Evolutionary conservation across 2,113 vertebrate genomes (phyloP).

Genomic region (Pomatorhinus ruficollis): DNA sequence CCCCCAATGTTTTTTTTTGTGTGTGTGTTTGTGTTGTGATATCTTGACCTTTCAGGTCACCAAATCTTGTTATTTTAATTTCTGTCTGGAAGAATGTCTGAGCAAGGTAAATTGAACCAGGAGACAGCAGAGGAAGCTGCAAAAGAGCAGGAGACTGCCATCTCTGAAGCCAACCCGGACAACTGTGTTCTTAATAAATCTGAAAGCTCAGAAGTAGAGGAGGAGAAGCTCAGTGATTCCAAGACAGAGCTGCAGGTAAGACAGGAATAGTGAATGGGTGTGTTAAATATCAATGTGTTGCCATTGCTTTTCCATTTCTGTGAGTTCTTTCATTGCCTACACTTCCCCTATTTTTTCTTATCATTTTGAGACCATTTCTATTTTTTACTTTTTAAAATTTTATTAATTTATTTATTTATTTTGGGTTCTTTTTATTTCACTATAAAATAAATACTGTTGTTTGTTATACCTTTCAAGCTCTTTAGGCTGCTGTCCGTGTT

Average conservation of each 20-base stretch:
- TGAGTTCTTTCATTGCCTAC: neutral
- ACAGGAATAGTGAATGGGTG: fast-evolving
- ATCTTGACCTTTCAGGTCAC: conserved; percentile 68
- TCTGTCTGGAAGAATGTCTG: conserved; percentile 81
- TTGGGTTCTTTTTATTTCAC: neutral
- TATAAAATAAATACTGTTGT: neutral
- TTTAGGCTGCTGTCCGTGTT: neutral
- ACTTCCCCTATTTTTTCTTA: neutral
- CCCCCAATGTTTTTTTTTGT: neutral
- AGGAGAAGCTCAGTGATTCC: conserved; percentile 72
- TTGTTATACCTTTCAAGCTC: neutral
- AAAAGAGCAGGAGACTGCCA: conserved; percentile 60
- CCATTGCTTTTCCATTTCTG: neutral
- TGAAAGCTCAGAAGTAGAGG: conserved; percentile 75
- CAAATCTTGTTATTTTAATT: conserved; percentile 70
- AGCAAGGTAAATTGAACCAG: conserved; percentile 74
- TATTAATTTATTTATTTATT: neutral
- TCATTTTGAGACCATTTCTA: neutral
- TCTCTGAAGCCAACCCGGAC: conserved; percentile 67
- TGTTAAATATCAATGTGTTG: neutral
- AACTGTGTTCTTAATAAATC: conserved; percentile 76
- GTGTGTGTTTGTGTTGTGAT: conserved; percentile 26
- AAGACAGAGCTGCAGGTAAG: conserved; percentile 77
- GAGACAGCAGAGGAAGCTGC: conserved; percentile 69
- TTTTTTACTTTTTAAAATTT: neutral